Evolutionary conservation across 2,113 vertebrate species (phyloP).

Genomic region (Halichoerus grypus): DNA sequence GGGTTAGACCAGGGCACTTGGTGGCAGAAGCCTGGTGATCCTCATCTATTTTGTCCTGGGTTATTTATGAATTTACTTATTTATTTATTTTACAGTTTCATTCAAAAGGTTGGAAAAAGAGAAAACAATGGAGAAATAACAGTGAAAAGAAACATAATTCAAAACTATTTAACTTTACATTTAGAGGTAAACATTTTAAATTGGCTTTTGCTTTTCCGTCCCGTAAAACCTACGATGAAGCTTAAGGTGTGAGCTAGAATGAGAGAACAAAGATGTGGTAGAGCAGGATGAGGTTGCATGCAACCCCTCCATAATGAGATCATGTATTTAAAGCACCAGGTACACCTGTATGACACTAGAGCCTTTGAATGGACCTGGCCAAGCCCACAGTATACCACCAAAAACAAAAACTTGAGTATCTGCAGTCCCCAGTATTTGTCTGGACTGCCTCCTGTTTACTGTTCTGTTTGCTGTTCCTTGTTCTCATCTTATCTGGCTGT

Average conservation of each 20-base stretch:
- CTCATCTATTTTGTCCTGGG: background rate
- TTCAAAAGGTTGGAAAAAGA: background rate
- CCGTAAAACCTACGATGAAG: background rate
- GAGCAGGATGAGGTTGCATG: background rate
- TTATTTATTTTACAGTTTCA: conserved; percentile 12
- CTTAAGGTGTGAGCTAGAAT: background rate
- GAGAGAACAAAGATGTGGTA: background rate
- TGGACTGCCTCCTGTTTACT: background rate
- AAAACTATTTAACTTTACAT: background rate
- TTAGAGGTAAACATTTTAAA: background rate
- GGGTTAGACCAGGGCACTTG: background rate
- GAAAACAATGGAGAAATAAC: background rate
- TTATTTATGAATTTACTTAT: background rate
- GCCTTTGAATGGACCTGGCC: background rate
- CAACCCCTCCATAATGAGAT: background rate
- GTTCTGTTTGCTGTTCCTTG: background rate
- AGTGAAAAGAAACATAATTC: conserved; percentile 38
- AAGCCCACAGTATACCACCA: background rate
- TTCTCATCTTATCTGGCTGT: background rate
- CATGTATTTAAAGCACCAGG: background rate
- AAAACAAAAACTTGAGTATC: background rate
- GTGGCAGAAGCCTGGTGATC: background rate
- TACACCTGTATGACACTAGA: background rate
- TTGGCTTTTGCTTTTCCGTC: background rate
- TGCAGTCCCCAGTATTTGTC: background rate